Percentiles rank a stretch among this genome's conserved stretches.
These are phyloP conservation scores for Candidula unifasciata DNA, from an alignment of 2,888 invertebrate species.

Conservation along the genomic window DNA sequence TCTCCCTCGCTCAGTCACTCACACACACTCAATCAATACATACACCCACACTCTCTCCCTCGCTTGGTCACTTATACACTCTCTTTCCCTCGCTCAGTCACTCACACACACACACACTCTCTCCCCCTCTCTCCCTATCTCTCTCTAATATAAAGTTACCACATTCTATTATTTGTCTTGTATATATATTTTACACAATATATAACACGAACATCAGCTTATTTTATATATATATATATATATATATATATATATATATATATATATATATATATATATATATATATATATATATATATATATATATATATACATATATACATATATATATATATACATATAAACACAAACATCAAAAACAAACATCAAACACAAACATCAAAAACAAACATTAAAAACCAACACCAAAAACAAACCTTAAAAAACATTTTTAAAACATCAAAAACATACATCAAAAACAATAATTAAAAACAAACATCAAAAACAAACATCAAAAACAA, in stretches of 20 bases:
- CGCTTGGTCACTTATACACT: too few species aligned
- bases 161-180: too few species aligned
- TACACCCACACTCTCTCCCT: neutral
- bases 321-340: neutral
- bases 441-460: too few species aligned
- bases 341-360: neutral
- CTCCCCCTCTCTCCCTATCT: neutral
- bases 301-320: constrained; percentile 11
- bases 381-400: neutral
- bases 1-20: neutral
- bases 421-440: too few species aligned
- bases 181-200: neutral
- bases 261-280: neutral
- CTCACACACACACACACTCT: neutral
- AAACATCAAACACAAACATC: neutral
- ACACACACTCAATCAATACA: neutral
- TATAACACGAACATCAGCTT: too few species aligned
- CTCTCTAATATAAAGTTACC: neutral
- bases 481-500: too few species aligned
- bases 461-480: too few species aligned
- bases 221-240: neutral
- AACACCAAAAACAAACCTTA: too few species aligned
- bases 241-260: neutral
- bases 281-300: neutral
- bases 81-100: neutral